These are phyloP conservation scores for Dasyornis broadbenti DNA, from an alignment of 2,113 vertebrate genomes.

Conservation along the genomic window DNA sequence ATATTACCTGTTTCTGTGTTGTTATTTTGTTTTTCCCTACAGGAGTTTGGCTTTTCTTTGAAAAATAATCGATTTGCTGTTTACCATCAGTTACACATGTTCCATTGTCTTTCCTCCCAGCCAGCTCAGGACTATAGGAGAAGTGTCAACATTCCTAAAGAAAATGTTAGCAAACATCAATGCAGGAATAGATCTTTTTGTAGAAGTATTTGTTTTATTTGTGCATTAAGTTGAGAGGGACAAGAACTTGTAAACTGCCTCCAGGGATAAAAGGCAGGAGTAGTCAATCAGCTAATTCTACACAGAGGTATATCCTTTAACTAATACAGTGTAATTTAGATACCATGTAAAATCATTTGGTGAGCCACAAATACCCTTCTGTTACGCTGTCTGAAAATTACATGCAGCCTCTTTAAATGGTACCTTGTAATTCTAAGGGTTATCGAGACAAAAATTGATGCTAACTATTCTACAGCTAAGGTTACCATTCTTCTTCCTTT, in stretches of 20 bases:
- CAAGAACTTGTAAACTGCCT: not conserved
- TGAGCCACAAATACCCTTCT: not conserved
- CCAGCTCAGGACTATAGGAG: not conserved
- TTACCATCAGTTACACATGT: not conserved
- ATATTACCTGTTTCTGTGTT: not conserved
- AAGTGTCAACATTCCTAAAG: not conserved
- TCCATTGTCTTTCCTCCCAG: slow-evolving; percentile 17
- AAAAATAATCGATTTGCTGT: not conserved
- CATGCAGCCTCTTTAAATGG: not conserved
- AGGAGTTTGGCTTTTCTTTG: not conserved
- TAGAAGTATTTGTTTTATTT: not conserved
- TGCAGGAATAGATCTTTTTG: not conserved
- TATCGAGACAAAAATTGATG: not conserved
- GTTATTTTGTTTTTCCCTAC: not conserved
- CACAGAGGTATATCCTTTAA: not conserved
- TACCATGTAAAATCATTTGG: not conserved
- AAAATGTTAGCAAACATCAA: not conserved
- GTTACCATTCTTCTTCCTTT: not conserved
- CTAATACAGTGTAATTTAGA: not conserved
- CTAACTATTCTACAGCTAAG: not conserved
- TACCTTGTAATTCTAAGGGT: not conserved
- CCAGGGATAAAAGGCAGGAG: not conserved
- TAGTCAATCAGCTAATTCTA: not conserved
- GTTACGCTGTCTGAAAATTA: not conserved
- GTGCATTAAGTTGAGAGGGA: not conserved